phyloP scores from a whole-genome alignment of 2,888 invertebrate species.

The Julus scanicus region DNA sequence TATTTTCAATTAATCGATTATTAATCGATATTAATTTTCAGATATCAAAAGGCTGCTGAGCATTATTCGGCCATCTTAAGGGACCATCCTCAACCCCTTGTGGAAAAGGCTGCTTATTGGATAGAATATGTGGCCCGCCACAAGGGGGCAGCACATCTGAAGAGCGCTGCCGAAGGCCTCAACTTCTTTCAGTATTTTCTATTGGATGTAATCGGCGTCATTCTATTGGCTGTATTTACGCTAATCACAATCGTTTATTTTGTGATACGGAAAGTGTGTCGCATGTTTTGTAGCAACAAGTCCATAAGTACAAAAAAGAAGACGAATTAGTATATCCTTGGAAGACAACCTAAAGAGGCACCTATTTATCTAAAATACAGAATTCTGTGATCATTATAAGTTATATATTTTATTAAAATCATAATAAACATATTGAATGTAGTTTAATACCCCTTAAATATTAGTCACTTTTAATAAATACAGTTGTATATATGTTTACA shows the following conservation, averaged over 20 bases:
- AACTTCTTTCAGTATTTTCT: constrained; percentile 53
- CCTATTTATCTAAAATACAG: too few relatives aligned
- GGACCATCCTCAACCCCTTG: background rate
- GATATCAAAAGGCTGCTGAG: background rate
- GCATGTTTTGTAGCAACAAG: background rate
- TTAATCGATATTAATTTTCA: background rate
- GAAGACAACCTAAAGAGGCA: too few relatives aligned
- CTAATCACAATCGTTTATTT: background rate
- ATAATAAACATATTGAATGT: too few relatives aligned
- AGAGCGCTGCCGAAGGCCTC: constrained; percentile 19
- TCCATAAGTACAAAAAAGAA: background rate
- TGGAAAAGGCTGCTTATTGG: constrained; percentile 51
- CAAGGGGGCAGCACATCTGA: constrained; percentile 52
- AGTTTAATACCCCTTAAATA: too few relatives aligned
- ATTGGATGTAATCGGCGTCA: constrained; percentile 18
- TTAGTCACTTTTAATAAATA: too few relatives aligned
- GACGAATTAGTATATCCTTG: background rate
- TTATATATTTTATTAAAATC: too few relatives aligned
- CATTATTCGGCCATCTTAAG: background rate
- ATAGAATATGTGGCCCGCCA: constrained; percentile 52
- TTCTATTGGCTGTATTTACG: background rate
- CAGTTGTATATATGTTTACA: too few relatives aligned
- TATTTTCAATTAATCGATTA: too few relatives aligned
- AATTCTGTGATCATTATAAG: too few relatives aligned
- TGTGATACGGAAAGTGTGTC: background rate